phyloP scores from a whole-genome alignment of 2,797 vertebrate genomes.

The Todus mexicanus region DNA sequence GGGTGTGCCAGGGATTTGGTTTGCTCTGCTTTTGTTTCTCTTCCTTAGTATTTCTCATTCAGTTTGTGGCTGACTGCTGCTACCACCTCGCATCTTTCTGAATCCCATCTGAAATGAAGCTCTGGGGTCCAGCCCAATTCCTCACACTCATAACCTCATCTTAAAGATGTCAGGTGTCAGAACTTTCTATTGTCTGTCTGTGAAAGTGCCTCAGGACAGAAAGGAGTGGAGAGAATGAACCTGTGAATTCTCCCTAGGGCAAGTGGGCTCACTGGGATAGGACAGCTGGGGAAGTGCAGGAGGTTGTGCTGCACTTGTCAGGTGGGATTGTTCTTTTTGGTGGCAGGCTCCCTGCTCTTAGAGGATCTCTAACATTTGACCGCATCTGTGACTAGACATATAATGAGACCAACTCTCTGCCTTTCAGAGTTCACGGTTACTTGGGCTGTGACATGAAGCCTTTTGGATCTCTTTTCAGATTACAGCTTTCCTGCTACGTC shows the following conservation, averaged over 20 bases:
- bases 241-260: background rate
- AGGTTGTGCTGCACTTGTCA: background rate
- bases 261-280: background rate
- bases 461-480: conserved; percentile 66
- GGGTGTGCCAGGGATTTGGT: background rate
- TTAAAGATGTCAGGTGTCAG: background rate
- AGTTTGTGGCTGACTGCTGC: background rate
- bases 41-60: background rate
- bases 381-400: background rate
- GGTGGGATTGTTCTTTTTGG: background rate
- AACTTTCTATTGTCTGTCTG: background rate
- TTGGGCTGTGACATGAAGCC: background rate
- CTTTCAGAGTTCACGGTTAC: background rate
- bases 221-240: background rate
- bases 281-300: background rate
- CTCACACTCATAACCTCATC: background rate
- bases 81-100: background rate
- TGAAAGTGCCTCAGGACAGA: background rate
- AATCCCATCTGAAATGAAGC: background rate
- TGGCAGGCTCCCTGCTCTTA: background rate
- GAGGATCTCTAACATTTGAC: background rate
- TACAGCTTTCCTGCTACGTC: conserved; percentile 72
- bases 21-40: background rate
- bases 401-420: background rate
- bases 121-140: background rate